These are phyloP conservation scores for Palythoa grandis DNA, from an alignment of 92 coral and sea anemone species.

Conservation along the genomic window DNA sequence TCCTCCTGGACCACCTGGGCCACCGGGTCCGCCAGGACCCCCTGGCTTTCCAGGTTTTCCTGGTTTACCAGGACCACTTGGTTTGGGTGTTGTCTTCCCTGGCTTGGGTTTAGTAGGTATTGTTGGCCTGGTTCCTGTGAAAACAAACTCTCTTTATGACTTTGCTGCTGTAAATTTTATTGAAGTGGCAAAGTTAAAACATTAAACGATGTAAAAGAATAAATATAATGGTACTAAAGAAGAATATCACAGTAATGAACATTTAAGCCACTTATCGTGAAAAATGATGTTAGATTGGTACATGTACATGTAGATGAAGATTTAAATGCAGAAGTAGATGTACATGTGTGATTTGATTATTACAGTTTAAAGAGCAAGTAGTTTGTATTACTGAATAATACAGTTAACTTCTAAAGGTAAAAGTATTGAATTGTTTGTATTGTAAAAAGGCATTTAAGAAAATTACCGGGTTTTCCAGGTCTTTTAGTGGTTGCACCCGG, in stretches of 20 bases:
- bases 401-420: neutral
- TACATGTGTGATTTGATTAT: no score
- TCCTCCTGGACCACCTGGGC: constrained; percentile 67
- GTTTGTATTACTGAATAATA: neutral
- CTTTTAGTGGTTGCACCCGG: constrained; percentile 38
- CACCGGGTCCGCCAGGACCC: constrained; percentile 73
- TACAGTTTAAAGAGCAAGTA: no score
- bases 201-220: neutral
- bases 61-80: constrained; percentile 61
- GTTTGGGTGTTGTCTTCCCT: constrained; percentile 21
- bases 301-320: no score
- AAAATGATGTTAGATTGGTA: no score
- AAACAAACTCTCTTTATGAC: neutral
- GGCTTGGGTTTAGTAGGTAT: constrained; percentile 48
- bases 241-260: no score
- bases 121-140: constrained; percentile 54
- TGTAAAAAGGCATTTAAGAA: neutral
- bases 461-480: constrained; percentile 56
- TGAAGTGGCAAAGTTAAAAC: neutral
- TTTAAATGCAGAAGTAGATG: no score
- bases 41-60: constrained; percentile 75
- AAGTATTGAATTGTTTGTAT: neutral
- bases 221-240: neutral
- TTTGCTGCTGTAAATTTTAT: neutral
- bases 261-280: no score